Percentiles rank a stretch among this genome's conserved stretches.
Evolutionary conservation across 2,113 vertebrate species (phyloP).

Genomic region (Felis catus): DNA sequence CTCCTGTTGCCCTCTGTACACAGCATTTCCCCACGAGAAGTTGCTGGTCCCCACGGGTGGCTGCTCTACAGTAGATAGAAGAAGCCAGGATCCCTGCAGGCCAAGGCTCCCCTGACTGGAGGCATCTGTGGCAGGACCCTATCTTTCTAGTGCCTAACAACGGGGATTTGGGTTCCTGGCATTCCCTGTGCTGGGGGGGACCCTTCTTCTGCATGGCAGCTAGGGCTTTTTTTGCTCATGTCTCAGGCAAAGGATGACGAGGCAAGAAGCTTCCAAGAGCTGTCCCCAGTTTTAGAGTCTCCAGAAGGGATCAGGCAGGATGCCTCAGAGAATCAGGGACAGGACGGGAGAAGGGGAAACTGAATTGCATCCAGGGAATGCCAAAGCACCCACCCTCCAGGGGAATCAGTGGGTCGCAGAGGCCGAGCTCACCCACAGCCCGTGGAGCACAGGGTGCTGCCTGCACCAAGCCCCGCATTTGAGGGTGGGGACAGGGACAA

Average conservation of each 20-base stretch:
- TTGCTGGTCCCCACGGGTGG: background rate
- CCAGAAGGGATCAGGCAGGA: background rate
- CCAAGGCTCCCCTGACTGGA: background rate
- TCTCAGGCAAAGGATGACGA: background rate
- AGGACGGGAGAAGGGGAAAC: background rate
- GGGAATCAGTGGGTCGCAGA: rapidly evolving
- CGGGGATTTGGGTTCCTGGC: background rate
- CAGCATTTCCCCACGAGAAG: background rate
- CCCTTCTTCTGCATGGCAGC: background rate
- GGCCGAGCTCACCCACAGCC: background rate
- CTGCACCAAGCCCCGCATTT: background rate
- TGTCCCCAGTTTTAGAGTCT: background rate
- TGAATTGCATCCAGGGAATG: background rate
- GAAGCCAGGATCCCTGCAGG: background rate
- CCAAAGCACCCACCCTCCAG: background rate
- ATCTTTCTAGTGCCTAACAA: background rate
- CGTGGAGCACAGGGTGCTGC: background rate
- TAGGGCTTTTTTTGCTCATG: background rate
- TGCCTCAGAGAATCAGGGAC: background rate
- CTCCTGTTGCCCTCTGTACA: background rate
- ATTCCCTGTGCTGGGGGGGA: background rate
- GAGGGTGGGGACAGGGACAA: background rate
- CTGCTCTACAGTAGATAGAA: background rate
- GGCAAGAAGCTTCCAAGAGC: background rate
- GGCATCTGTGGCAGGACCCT: background rate